Conservation (phyloP, 2,797 vertebrate genomes). For the Lutjanus campechanus region DNA sequence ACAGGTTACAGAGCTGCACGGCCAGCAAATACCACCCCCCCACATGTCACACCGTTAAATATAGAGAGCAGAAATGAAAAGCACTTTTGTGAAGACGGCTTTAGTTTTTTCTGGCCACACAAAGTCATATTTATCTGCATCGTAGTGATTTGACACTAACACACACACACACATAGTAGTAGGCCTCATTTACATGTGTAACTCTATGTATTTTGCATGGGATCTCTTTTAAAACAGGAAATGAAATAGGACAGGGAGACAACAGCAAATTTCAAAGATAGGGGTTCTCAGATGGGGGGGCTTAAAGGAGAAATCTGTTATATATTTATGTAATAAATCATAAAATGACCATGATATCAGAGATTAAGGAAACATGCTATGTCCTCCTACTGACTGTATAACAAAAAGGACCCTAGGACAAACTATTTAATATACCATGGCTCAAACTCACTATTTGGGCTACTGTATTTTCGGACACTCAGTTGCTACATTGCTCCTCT, state of each 20-base stretch:
- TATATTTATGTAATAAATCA: too few relatives aligned
- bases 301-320: too few relatives aligned
- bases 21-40: neutral
- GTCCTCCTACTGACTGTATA: too few relatives aligned
- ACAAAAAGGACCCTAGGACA: too few relatives aligned
- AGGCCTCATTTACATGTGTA: conserved; percentile 7
- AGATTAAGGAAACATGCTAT: too few relatives aligned
- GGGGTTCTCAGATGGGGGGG: neutral
- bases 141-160: conserved; percentile 2
- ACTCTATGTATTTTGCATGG: neutral
- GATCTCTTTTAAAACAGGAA: neutral
- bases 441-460: too few relatives aligned
- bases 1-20: conserved; percentile 14
- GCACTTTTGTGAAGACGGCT: neutral
- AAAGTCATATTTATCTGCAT: conserved; percentile 16
- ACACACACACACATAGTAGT: neutral
- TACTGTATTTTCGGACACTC: too few relatives aligned
- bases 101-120: conserved; percentile 6
- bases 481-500: too few relatives aligned
- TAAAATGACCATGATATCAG: too few relatives aligned
- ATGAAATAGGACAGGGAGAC: neutral
- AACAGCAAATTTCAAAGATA: neutral
- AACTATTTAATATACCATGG: too few relatives aligned
- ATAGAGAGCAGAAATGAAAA: conserved; percentile 18
- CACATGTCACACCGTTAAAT: conserved; percentile 7